These are phyloP conservation scores for Agapostemon virescens DNA, from an alignment of 2,888 invertebrate genomes.

Conservation along the genomic window DNA sequence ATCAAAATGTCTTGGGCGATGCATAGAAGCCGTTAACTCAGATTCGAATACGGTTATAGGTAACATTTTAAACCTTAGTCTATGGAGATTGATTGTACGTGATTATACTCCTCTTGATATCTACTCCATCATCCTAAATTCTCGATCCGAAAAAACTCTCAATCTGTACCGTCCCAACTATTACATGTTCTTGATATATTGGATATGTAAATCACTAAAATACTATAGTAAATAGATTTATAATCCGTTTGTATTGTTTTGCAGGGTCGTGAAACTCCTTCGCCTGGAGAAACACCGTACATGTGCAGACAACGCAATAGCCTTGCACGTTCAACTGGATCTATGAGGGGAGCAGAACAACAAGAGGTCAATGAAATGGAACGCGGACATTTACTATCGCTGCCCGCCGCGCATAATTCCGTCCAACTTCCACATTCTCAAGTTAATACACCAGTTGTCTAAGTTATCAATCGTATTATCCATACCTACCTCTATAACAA, in stretches of 20 bases:
- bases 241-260: slow-evolving; percentile 35
- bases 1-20: slow-evolving; percentile 72
- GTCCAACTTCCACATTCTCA: slow-evolving; percentile 74
- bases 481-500: slow-evolving; percentile 67
- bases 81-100: background rate
- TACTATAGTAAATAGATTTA: background rate
- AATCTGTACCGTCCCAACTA: background rate
- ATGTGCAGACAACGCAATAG: slow-evolving; percentile 90
- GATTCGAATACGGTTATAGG: slow-evolving; percentile 73
- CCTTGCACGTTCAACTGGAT: slow-evolving; percentile 81
- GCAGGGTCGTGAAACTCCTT: slow-evolving; percentile 86
- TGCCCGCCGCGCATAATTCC: slow-evolving; percentile 73
- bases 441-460: slow-evolving; percentile 69
- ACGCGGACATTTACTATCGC: slow-evolving; percentile 77
- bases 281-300: slow-evolving; percentile 90
- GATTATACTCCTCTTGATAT: background rate
- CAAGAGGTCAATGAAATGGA: slow-evolving; percentile 80
- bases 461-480: slow-evolving; percentile 60
- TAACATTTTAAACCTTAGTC: slow-evolving; percentile 46
- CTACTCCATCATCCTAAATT: background rate
- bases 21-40: slow-evolving; percentile 73
- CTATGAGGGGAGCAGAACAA: slow-evolving; percentile 72
- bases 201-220: background rate
- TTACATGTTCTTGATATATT: background rate
- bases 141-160: background rate